These are phyloP conservation scores for Cottus gobio DNA, from an alignment of 2,113 vertebrate genomes.

Conservation along the genomic window DNA sequence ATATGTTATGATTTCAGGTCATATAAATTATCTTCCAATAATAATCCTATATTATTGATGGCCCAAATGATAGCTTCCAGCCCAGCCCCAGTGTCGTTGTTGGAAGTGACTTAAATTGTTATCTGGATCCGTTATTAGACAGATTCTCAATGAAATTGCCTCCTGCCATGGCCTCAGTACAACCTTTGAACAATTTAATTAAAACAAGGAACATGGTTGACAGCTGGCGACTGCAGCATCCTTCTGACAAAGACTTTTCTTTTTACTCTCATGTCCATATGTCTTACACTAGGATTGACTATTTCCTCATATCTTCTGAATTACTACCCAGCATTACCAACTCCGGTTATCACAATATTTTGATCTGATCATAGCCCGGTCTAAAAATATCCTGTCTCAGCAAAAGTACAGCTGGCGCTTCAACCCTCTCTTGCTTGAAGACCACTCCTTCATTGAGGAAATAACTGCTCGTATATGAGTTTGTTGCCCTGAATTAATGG, in stretches of 20 bases:
- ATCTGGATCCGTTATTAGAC: neutral
- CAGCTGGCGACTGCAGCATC: neutral
- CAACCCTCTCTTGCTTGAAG: conserved; percentile 13
- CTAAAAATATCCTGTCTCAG: neutral
- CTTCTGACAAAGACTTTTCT: neutral
- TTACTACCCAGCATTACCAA: neutral
- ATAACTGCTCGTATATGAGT: neutral
- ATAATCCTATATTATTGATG: neutral
- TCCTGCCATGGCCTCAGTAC: neutral
- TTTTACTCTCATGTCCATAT: neutral
- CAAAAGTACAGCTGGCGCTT: conserved; percentile 6
- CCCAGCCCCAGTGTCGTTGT: neutral
- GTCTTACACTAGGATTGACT: neutral
- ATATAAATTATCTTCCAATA: neutral
- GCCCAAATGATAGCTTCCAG: neutral
- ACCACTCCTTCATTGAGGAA: neutral
- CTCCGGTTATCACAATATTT: conserved; percentile 2
- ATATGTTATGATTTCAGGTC: conserved; percentile 4
- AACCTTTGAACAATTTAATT: neutral
- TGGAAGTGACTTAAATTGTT: neutral
- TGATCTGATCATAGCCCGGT: neutral
- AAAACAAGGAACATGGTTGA: neutral
- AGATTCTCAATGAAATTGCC: neutral
- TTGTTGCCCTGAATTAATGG: neutral
- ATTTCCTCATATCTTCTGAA: conserved; percentile 7